Evolutionary conservation across 2,888 invertebrate genomes (phyloP), one percentile per base, ranked within the genome.

Genomic region (Lomographa bimaculata): DNA sequence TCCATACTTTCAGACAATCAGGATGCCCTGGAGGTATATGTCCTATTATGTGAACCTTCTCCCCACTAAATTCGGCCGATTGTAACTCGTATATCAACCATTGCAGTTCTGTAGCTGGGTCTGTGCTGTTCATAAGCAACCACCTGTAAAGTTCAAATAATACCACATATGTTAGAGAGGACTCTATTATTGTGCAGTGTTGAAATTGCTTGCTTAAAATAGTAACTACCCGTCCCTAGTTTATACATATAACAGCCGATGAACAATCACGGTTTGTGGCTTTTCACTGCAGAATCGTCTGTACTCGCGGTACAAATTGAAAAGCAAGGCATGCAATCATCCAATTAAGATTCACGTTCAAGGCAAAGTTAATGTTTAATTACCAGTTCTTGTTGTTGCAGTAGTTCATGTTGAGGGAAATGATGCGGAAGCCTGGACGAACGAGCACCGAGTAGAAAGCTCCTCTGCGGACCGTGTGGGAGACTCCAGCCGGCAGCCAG

Each of bases 11-110:
- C 17, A 98, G 82, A 65, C 98, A 98, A 74, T 97, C 97, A 0
- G 95, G 94, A 68, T 96, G 96, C 1, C 98, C 98, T 0, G 98
- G 98, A 0, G 98, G 98, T 60, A 98, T 98, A 72, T 99, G 99
- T 0, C 97, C 98, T 34, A 99, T 95, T n/a, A 99, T 94, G 67
- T 98, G 98, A 5, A 98, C 98, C 78, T 98, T 97, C 77, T 98
- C 97, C 6, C 95, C 95, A 54, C 94, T 96, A 72, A 96, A 95
- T 79, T 98, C 98, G 0, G 98, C 97, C 5, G 96, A 94, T 70
- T 98, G 97, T 5, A 99, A 86, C 72, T 98, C 97, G 60, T 96
- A 95, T 46, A 98, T 96, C 35, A 99, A 92, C 98, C 98, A 99
- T 60, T 97, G 96, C 8, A 99, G 87, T 71, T 98, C 97, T 1